Evolutionary conservation across 2,797 vertebrate species (phyloP).

Genomic region (Ptychobarbus kaznakovi): DNA sequence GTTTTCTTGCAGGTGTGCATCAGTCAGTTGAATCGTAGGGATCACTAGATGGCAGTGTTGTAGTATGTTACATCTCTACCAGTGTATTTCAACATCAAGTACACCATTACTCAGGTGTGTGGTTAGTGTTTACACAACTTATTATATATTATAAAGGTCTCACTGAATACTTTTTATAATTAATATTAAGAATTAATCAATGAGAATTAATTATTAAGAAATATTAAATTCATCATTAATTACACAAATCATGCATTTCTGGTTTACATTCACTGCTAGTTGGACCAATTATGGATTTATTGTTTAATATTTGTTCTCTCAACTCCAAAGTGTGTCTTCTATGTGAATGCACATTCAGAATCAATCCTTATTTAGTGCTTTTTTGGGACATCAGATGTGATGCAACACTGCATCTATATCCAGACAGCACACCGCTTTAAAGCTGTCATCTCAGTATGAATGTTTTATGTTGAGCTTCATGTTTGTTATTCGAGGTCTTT

Average conservation of each 20-base stretch:
- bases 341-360: slow-evolving; percentile 20
- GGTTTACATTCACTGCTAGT: background rate
- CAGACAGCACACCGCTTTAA: slow-evolving; percentile 29
- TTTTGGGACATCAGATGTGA: slow-evolving; percentile 40
- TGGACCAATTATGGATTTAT: background rate
- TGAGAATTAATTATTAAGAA: background rate
- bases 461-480: slow-evolving; percentile 34
- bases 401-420: slow-evolving; percentile 8
- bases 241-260: background rate
- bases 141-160: background rate
- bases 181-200: background rate
- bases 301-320: slow-evolving; percentile 44
- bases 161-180: background rate
- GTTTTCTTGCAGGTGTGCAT: no score
- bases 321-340: slow-evolving; percentile 23
- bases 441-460: slow-evolving; percentile 25
- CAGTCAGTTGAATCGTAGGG: slow-evolving; percentile 7
- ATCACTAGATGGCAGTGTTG: slow-evolving; percentile 73
- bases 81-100: background rate
- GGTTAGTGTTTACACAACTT: background rate
- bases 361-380: slow-evolving; percentile 65
- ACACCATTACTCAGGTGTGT: slow-evolving; percentile 5
- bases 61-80: slow-evolving; percentile 30
- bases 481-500: slow-evolving; percentile 35
- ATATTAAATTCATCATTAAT: background rate